Evolutionary conservation across 1,140 invertebrate species (phyloP), one percentile per base, ranked within the genome.

Genomic region (Mactra quadrangularis): DNA sequence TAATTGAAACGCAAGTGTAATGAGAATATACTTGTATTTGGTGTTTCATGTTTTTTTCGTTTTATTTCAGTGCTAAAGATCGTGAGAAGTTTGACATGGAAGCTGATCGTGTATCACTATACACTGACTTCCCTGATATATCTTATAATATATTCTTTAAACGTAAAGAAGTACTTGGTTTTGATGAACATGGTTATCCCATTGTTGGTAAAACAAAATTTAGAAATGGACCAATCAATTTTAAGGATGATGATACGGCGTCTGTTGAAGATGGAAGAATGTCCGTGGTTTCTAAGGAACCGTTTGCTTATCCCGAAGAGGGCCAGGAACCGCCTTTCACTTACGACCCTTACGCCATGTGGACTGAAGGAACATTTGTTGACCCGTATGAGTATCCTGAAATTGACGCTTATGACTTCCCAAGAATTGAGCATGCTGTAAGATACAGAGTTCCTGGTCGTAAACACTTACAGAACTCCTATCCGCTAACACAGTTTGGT

Each of bases 71-170:
- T 41, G 77, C 64, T 22, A 66, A 71, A 29, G 64, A 81, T 35
- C 29, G 77, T 3, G 41, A 71, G 33, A 66, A 71, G 29, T 59
- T 70, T 22, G 77, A 81, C 64, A 70, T 81, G 77, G 77, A 81
- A 25, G 77, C 66, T 6, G 77, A 81, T 22, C 0, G 64, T 22
- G 57, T 60, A 13, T 81, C 77, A 3, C 53, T 81, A 1, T 81
- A 81, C 35, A 81, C 77, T 0, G 77, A 81, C 41, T 81, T 81
- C 41, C 77, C 77, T 2, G 77, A 81, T 59, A 59, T 81, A 27
- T 45, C 77, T 3, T 81, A 81, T 53, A 81, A 81, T 35, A 52
- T 71, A 9, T 81, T 55, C 25, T 81, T 59, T 66, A 81, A 81
- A 45, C 77, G 64, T 11, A 25, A 64, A 47, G 50, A 81, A 27